These are phyloP conservation scores for Myotis myotis DNA, from an alignment of 2,797 vertebrate species.

Conservation along the genomic window DNA sequence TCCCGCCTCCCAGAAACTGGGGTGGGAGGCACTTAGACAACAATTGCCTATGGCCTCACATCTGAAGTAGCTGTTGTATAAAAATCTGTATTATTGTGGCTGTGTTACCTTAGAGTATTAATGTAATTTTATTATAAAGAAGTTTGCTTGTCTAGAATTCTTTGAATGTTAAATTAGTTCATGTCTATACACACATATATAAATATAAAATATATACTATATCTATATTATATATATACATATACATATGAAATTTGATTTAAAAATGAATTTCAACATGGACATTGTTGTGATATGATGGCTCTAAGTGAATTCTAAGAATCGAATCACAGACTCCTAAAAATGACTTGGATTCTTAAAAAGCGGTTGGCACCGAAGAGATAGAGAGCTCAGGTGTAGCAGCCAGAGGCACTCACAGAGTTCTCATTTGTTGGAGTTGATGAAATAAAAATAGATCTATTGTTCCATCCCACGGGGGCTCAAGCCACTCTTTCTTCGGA, in stretches of 20 bases:
- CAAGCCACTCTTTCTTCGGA: conserved; percentile 43
- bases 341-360: neutral
- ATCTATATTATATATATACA: neutral
- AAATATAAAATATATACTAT: neutral
- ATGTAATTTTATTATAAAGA: neutral
- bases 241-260: neutral
- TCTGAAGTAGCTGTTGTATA: neutral
- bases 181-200: neutral
- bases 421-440: conserved; percentile 43
- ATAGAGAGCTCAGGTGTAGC: neutral
- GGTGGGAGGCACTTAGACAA: neutral
- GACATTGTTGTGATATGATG: neutral
- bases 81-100: neutral
- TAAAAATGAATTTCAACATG: neutral
- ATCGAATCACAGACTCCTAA: neutral
- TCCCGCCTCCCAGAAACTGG: neutral
- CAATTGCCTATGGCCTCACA: neutral
- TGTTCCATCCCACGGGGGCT: conserved; percentile 28
- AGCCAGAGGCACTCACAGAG: neutral
- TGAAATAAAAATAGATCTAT: conserved; percentile 60
- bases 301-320: neutral
- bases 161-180: neutral
- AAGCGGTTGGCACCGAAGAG: neutral
- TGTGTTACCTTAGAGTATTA: neutral
- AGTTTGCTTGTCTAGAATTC: neutral